Conservation (phyloP, 1,140 invertebrate genomes). For the Caerostris extrusa region DNA sequence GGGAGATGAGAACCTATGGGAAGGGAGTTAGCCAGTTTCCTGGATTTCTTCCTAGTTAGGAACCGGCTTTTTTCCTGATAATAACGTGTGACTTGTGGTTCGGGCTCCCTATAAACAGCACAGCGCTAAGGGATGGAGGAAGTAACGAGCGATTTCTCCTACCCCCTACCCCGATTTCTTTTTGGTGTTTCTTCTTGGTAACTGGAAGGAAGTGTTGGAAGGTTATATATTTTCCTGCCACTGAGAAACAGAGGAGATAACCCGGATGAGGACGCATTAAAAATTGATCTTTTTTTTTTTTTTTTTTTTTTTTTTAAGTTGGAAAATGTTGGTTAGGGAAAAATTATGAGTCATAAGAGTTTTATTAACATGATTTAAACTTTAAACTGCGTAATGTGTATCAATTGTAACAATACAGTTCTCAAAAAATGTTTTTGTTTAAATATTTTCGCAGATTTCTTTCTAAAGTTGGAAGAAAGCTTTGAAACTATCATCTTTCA, state of each 20-base stretch:
- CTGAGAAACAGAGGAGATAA: slow-evolving; percentile 16
- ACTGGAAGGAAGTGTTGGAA: slow-evolving; percentile 19
- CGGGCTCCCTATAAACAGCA: slow-evolving; percentile 42
- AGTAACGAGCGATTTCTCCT: slow-evolving; percentile 36
- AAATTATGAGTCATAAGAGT: no score
- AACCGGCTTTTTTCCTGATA: slow-evolving; percentile 59
- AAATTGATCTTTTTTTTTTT: neutral
- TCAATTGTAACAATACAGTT: no score
- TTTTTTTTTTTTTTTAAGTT: neutral
- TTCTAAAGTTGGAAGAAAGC: no score
- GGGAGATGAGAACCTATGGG: slow-evolving; percentile 60
- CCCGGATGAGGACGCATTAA: neutral
- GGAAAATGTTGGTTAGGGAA: no score
- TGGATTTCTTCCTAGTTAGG: slow-evolving; percentile 66
- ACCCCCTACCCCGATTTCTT: neutral
- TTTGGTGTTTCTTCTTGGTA: neutral
- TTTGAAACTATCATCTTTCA: no score
- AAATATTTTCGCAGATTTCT: no score
- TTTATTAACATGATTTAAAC: no score
- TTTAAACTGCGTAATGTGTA: no score
- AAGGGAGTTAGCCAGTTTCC: slow-evolving; percentile 56
- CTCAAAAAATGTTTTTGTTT: no score
- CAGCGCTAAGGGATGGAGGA: slow-evolving; percentile 3
- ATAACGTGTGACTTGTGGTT: slow-evolving; percentile 66
- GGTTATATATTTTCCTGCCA: slow-evolving; percentile 49